Evolutionary conservation across 1,140 invertebrate species (phyloP).

Genomic region (Calycopis cecrops): DNA sequence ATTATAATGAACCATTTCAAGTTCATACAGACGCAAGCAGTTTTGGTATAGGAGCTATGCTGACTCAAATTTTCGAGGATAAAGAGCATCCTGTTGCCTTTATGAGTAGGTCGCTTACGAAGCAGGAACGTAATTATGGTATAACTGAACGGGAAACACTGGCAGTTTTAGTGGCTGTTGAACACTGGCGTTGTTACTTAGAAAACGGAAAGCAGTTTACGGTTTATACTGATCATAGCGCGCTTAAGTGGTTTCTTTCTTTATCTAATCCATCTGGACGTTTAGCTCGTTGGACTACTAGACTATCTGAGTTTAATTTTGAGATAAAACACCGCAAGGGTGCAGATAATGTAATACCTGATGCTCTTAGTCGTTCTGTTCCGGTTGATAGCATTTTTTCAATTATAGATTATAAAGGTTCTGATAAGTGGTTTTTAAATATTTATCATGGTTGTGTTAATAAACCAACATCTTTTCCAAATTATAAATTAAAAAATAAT

Average conservation of each 20-base stretch:
- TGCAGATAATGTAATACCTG: slow-evolving; percentile 27
- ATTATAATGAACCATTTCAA: slow-evolving; percentile 1
- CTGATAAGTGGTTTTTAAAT: slow-evolving; percentile 27
- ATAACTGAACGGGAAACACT: slow-evolving; percentile 26
- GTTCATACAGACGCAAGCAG: not conserved
- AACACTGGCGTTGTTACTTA: slow-evolving; percentile 32
- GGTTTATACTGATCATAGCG: slow-evolving; percentile 3
- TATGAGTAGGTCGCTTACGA: slow-evolving; percentile 25
- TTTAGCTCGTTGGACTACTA: slow-evolving; percentile 33
- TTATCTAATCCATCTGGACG: slow-evolving; percentile 43
- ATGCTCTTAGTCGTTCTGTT: slow-evolving; percentile 28
- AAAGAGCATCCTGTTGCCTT: slow-evolving; percentile 28
- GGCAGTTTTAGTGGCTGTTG: slow-evolving; percentile 24
- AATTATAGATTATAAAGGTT: slow-evolving; percentile 16
- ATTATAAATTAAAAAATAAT: slow-evolving; percentile 14
- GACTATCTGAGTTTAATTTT: slow-evolving; percentile 34
- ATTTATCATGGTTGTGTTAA: slow-evolving; percentile 22
- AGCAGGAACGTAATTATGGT: slow-evolving; percentile 27
- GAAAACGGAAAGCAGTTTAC: slow-evolving; percentile 26
- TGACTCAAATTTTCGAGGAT: not conserved
- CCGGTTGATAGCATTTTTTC: slow-evolving; percentile 1
- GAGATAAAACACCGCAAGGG: slow-evolving; percentile 32
- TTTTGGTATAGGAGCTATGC: not conserved
- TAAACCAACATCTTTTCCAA: slow-evolving; percentile 21
- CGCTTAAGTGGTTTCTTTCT: slow-evolving; percentile 34